Evolutionary conservation across 1,140 invertebrate species (phyloP).

Genomic region (Schlechtendalia chinensis): DNA sequence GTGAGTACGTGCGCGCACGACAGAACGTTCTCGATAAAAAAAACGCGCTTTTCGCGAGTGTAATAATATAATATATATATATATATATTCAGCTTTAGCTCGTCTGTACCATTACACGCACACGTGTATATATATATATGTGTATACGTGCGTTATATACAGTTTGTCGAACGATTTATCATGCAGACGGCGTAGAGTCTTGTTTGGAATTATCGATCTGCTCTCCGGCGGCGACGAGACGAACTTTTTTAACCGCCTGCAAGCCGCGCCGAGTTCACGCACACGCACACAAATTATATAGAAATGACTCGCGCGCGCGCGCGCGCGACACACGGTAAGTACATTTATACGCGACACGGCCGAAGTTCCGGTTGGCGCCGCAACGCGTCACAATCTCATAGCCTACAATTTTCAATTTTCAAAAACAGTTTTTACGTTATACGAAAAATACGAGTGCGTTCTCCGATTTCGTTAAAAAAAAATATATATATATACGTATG

Average conservation of each 20-base stretch:
- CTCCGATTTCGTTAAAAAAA: too few relatives aligned
- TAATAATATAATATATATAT: not conserved
- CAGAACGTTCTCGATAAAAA: not conserved
- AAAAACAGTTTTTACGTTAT: too few relatives aligned
- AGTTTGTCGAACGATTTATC: constrained; percentile 25
- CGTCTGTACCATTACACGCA: constrained; percentile 7
- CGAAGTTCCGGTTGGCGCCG: not conserved
- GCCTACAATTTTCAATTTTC: too few relatives aligned
- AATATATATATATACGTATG: too few relatives aligned
- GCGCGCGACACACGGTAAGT: too few relatives aligned
- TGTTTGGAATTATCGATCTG: constrained; percentile 37
- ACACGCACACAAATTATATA: too few relatives aligned
- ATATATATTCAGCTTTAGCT: not conserved
- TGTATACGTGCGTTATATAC: not conserved
- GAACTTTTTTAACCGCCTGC: constrained; percentile 3
- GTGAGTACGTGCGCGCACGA: not conserved
- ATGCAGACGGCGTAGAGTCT: constrained; percentile 37
- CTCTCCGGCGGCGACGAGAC: constrained; percentile 6
- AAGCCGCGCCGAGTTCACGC: not conserved
- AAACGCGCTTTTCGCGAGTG: constrained; percentile 1
- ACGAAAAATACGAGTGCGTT: too few relatives aligned
- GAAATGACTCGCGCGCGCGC: not conserved
- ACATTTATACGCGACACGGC: too few relatives aligned
- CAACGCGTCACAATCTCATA: too few relatives aligned
- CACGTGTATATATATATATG: too few relatives aligned